These are phyloP conservation scores for Tetrapedia diversipes DNA, from an alignment of 2,888 invertebrate genomes.

Conservation along the genomic window DNA sequence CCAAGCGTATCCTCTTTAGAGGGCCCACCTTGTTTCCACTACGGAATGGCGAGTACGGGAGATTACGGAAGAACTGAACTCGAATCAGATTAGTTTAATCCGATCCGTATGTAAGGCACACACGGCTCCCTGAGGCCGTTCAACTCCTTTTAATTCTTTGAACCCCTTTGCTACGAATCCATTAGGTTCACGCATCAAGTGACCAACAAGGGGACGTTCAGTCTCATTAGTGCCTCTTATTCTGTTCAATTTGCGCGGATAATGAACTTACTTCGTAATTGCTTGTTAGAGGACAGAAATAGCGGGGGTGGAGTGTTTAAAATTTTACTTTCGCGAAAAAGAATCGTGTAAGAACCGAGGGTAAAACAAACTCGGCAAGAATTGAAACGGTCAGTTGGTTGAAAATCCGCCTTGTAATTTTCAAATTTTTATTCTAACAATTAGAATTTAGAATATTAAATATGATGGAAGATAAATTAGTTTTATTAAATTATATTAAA, in stretches of 20 bases:
- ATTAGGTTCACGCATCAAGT: conserved; percentile 34
- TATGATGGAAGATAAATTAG: too few species aligned
- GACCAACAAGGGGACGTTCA: conserved; percentile 19
- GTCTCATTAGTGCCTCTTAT: conserved; percentile 20
- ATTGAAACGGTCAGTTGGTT: too few species aligned
- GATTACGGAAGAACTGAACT: conserved; percentile 31
- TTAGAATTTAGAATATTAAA: too few species aligned
- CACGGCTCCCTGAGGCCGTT: conserved; percentile 36
- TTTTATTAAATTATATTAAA: too few species aligned
- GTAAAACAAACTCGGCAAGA: too few species aligned
- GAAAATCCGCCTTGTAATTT: too few species aligned
- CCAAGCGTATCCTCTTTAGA: background rate
- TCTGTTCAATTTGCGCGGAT: background rate
- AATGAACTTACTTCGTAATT: background rate
- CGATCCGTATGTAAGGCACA: conserved; percentile 45
- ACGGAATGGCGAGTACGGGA: conserved; percentile 9
- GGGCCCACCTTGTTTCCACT: conserved; percentile 28
- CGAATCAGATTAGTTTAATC: conserved; percentile 50
- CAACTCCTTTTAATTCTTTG: conserved; percentile 51
- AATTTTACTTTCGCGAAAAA: too few species aligned
- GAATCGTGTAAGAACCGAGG: too few species aligned
- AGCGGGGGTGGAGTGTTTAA: too few species aligned
- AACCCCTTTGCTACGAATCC: conserved; percentile 44
- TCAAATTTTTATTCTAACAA: too few species aligned
- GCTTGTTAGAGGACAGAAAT: too few species aligned